Percentiles rank a stretch among this genome's conserved stretches.
Conservation (phyloP, 2,113 vertebrate species). For the Pelvicachromis taeniatus region DNA sequence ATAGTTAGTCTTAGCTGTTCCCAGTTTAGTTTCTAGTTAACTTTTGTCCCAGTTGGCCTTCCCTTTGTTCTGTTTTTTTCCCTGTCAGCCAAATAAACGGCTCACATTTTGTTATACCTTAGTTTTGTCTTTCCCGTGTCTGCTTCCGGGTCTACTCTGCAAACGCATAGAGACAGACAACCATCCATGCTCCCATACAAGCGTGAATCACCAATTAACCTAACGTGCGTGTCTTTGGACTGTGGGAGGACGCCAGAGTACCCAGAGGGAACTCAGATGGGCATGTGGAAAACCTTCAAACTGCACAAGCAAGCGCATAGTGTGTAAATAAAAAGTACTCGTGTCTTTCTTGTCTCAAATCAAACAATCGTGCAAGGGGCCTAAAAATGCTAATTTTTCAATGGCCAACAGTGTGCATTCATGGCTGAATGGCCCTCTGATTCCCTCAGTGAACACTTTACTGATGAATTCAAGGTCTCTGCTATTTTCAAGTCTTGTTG, state of each 20-base stretch:
- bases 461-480: neutral
- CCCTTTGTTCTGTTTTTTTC: neutral
- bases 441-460: neutral
- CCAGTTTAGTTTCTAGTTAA: rapidly evolving
- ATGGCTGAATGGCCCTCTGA: neutral
- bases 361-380: neutral
- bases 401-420: neutral
- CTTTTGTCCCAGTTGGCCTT: neutral
- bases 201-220: neutral
- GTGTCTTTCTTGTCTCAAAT: neutral
- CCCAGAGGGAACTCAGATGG: neutral
- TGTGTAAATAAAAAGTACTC: rapidly evolving
- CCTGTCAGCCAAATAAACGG: too few relatives aligned
- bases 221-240: neutral
- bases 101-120: too few relatives aligned
- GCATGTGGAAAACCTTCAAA: neutral
- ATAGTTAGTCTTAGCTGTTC: neutral
- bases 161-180: neutral
- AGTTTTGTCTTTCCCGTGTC: neutral
- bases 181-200: rapidly evolving
- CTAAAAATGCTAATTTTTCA: neutral
- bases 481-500: neutral
- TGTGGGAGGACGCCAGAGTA: neutral
- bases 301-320: neutral
- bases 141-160: neutral